Percentiles rank a stretch among this genome's conserved stretches.
phyloP scores from a whole-genome alignment of 2,797 vertebrate species.

The Spondyliosoma cantharus region DNA sequence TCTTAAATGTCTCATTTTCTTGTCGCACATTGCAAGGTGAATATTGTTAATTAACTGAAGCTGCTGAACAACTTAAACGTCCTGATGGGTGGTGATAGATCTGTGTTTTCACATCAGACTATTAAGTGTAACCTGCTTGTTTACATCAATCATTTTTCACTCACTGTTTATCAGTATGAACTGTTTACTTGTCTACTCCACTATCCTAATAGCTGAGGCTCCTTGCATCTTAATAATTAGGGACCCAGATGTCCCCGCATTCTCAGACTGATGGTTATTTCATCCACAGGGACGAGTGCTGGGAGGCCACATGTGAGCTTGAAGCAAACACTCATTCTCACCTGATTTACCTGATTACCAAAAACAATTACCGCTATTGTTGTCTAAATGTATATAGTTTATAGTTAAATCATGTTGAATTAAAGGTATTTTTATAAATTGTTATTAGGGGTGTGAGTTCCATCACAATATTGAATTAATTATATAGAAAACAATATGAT shows the following conservation, averaged over 20 bases:
- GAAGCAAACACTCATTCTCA: constrained; percentile 18
- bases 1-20: not conserved
- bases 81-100: not conserved
- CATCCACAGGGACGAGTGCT: not conserved
- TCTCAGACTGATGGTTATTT: not conserved
- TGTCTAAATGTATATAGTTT: too few relatives aligned
- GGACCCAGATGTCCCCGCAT: constrained; percentile 31
- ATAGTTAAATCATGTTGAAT: too few relatives aligned
- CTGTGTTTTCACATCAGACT: not conserved
- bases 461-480: too few relatives aligned
- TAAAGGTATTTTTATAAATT: not conserved
- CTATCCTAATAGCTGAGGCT: constrained; percentile 14
- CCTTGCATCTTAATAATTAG: constrained; percentile 32
- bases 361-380: not conserved
- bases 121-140: not conserved
- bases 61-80: not conserved
- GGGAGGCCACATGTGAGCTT: not conserved
- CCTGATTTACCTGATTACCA: not conserved
- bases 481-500: too few relatives aligned
- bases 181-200: not conserved
- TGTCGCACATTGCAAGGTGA: not conserved
- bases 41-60: not conserved
- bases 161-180: constrained; percentile 2
- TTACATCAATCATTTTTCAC: constrained; percentile 8
- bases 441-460: not conserved